phyloP scores from a whole-genome alignment of 2,797 vertebrate genomes.

The Danionella dracula region DNA sequence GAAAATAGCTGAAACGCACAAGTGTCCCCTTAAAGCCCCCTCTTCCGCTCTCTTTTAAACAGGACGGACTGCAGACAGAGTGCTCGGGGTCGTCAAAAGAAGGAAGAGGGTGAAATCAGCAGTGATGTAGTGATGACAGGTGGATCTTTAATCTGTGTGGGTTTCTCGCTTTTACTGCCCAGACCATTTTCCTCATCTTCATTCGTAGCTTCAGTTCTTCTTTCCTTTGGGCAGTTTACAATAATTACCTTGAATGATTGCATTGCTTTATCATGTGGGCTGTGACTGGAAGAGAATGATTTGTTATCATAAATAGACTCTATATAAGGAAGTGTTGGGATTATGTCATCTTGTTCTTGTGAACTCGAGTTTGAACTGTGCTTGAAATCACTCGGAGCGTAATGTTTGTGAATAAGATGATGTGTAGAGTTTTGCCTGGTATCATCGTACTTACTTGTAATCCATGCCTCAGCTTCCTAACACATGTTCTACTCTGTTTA shows the following conservation, averaged over 20 bases:
- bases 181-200: not conserved
- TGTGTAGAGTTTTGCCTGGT: not conserved
- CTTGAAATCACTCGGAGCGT: not conserved
- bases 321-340: not conserved
- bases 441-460: not conserved
- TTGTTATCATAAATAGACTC: not conserved
- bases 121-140: constrained; percentile 63
- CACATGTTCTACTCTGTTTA: not conserved
- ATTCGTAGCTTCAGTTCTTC: not conserved
- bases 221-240: not conserved
- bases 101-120: constrained; percentile 46
- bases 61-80: constrained; percentile 41
- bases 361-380: not conserved
- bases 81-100: constrained; percentile 37
- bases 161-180: constrained; percentile 35
- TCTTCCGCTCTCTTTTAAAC: constrained; percentile 26
- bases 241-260: not conserved
- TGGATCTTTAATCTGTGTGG: constrained; percentile 54
- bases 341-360: not conserved
- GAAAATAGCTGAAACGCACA: not conserved
- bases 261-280: not conserved
- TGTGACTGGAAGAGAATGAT: not conserved
- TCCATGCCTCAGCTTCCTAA: not conserved
- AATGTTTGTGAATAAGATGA: not conserved
- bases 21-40: constrained; percentile 13